Evolutionary conservation across 2,888 invertebrate species (phyloP).

Genomic region (Acronicta leporina): DNA sequence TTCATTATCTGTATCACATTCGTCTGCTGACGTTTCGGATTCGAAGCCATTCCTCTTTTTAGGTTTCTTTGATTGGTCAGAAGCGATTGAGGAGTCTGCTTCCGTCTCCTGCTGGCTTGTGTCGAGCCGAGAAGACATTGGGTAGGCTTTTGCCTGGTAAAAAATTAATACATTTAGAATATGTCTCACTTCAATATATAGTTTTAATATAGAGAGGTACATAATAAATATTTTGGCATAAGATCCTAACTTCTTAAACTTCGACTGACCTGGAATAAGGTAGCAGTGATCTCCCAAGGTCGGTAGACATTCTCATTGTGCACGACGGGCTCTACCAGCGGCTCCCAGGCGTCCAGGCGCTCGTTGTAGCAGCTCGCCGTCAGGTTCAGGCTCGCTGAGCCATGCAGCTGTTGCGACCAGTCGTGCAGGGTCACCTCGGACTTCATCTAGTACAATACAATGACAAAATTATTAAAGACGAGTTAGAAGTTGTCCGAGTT

Average conservation of each 20-base stretch:
- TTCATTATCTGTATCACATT: constrained; percentile 88
- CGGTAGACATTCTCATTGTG: constrained; percentile 91
- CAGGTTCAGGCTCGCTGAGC: constrained; percentile 76
- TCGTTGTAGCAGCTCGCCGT: constrained; percentile 91
- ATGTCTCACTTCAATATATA: too few relatives aligned
- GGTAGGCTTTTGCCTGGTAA: constrained; percentile 87
- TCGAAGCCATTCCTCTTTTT: constrained; percentile 84
- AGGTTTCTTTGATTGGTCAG: constrained; percentile 65
- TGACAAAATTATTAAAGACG: not conserved
- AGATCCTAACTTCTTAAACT: too few relatives aligned
- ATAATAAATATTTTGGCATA: too few relatives aligned
- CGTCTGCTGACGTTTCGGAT: constrained; percentile 89
- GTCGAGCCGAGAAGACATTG: constrained; percentile 84
- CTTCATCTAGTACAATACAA: constrained; percentile 76
- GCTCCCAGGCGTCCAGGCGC: constrained; percentile 93
- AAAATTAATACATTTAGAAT: not conserved
- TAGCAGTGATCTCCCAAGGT: constrained; percentile 92
- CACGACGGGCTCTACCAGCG: constrained; percentile 93
- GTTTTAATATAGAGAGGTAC: too few relatives aligned
- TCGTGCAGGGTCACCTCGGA: constrained; percentile 90
- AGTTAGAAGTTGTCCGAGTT: not conserved
- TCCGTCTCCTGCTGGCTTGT: constrained; percentile 70
- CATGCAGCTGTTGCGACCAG: constrained; percentile 91
- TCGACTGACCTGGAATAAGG: constrained; percentile 86
- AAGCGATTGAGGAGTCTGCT: constrained; percentile 58